These are phyloP conservation scores for Notarius lentiginosus DNA, from an alignment of 2,113 vertebrate genomes.

Conservation along the genomic window DNA sequence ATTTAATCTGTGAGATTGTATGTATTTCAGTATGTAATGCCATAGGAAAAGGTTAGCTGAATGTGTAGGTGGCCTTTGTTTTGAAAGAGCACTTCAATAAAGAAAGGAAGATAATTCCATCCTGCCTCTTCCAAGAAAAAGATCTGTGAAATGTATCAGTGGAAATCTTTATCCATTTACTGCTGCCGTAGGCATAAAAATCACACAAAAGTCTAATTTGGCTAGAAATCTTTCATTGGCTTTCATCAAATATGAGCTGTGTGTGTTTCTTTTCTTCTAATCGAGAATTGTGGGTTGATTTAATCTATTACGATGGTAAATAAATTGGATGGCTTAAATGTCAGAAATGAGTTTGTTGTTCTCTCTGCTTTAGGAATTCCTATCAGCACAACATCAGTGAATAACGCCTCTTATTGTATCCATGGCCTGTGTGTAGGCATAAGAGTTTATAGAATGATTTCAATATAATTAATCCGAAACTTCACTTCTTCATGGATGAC, in stretches of 20 bases:
- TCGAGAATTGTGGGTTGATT: neutral
- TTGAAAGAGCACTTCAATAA: neutral
- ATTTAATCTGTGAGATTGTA: neutral
- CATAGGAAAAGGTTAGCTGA: slow-evolving; percentile 16
- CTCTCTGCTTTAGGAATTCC: neutral
- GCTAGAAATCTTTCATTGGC: slow-evolving; percentile 24
- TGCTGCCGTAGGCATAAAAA: neutral
- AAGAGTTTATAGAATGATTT: neutral
- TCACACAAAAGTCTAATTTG: slow-evolving; percentile 11
- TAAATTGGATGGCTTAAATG: neutral
- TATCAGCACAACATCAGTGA: neutral
- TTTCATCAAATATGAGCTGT: neutral
- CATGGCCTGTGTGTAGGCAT: neutral
- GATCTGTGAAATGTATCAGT: slow-evolving; percentile 11
- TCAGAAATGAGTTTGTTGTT: neutral
- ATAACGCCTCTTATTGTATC: neutral
- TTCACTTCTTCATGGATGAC: neutral
- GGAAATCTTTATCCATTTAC: slow-evolving; percentile 15
- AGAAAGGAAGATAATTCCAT: slow-evolving; percentile 12
- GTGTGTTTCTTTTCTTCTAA: neutral
- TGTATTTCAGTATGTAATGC: neutral
- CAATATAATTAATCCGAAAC: neutral
- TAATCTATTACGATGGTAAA: neutral
- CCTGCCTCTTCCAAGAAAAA: slow-evolving; percentile 2
- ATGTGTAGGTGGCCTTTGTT: slow-evolving; percentile 22